Evolutionary conservation across 2,888 invertebrate genomes (phyloP).

Genomic region (Merodon equestris): DNA sequence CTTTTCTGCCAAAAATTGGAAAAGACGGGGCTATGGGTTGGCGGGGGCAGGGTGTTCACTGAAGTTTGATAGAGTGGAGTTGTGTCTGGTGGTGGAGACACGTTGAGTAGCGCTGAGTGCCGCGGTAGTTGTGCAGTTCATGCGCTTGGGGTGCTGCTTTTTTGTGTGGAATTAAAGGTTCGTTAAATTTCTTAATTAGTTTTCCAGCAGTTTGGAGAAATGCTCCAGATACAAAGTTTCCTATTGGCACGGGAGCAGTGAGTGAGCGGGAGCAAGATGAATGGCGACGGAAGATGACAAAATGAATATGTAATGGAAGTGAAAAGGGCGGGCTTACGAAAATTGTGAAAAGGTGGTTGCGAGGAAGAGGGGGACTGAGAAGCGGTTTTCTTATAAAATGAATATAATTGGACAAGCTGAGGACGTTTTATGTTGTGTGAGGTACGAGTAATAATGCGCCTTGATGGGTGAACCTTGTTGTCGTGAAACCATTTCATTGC

Average conservation of each 20-base stretch:
- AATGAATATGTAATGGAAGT: constrained; percentile 33
- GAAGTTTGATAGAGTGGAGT: constrained; percentile 40
- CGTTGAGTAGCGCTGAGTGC: background rate
- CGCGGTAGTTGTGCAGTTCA: constrained; percentile 45
- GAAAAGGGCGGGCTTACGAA: background rate
- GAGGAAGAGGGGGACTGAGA: too few species aligned
- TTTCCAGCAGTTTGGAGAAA: constrained; percentile 62
- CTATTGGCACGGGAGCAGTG: constrained; percentile 27
- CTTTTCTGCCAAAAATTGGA: constrained; percentile 59
- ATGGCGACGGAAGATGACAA: constrained; percentile 20
- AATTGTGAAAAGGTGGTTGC: too few species aligned
- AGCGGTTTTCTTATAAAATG: too few species aligned
- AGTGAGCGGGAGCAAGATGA: constrained; percentile 18
- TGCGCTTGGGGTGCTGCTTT: constrained; percentile 47
- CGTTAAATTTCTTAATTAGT: constrained; percentile 69
- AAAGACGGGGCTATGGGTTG: constrained; percentile 10
- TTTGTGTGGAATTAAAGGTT: constrained; percentile 66
- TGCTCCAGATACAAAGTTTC: constrained; percentile 60
- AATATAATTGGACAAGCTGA: too few species aligned
- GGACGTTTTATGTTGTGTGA: too few species aligned
- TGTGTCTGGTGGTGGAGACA: background rate
- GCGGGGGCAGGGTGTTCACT: constrained; percentile 23
- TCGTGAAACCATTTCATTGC: too few species aligned
- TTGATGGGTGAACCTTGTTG: too few species aligned
- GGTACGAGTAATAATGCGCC: too few species aligned